phyloP scores from a whole-genome alignment of 1,140 invertebrate species.

The Drosophila nebulosa region DNA sequence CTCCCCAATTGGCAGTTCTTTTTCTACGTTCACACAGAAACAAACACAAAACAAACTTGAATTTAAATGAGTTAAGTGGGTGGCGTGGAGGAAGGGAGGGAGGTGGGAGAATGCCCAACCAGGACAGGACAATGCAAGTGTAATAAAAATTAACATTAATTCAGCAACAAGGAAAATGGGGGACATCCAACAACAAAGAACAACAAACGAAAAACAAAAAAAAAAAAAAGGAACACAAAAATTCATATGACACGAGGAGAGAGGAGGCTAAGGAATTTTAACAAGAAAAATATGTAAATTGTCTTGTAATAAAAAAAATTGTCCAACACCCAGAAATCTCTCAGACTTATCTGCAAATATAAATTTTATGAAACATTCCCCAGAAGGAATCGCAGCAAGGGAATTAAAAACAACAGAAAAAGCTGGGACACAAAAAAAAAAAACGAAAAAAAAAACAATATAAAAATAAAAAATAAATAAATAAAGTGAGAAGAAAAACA shows the following conservation, averaged over 20 bases:
- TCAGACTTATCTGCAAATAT: constrained; percentile 65
- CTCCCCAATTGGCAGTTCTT: constrained; percentile 19
- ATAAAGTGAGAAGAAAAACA: constrained; percentile 56
- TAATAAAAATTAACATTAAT: constrained; percentile 80
- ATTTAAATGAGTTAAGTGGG: constrained; percentile 43
- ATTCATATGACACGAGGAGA: constrained; percentile 61
- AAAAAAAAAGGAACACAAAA: constrained; percentile 10
- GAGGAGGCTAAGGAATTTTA: constrained; percentile 55
- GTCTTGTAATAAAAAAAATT: constrained; percentile 73
- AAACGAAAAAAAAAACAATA: constrained; percentile 42
- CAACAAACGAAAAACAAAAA: neutral
- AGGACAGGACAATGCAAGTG: constrained; percentile 45
- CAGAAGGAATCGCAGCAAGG: constrained; percentile 47
- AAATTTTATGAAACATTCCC: constrained; percentile 79
- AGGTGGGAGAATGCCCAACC: neutral
- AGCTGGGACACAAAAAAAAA: constrained; percentile 46
- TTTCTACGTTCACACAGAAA: constrained; percentile 3
- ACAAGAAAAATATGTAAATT: constrained; percentile 79
- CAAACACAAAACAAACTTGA: constrained; percentile 64
- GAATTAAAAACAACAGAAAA: constrained; percentile 66
- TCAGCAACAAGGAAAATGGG: constrained; percentile 40
- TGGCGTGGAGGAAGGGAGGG: neutral
- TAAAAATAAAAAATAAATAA: constrained; percentile 57
- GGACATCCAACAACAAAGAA: neutral
- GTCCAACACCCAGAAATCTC: constrained; percentile 28